A percentile compares a stretch with the other conserved stretches of the same genome.
Evolutionary conservation across 1,140 invertebrate genomes (phyloP).

Genomic region (Zelostemma sp.): DNA sequence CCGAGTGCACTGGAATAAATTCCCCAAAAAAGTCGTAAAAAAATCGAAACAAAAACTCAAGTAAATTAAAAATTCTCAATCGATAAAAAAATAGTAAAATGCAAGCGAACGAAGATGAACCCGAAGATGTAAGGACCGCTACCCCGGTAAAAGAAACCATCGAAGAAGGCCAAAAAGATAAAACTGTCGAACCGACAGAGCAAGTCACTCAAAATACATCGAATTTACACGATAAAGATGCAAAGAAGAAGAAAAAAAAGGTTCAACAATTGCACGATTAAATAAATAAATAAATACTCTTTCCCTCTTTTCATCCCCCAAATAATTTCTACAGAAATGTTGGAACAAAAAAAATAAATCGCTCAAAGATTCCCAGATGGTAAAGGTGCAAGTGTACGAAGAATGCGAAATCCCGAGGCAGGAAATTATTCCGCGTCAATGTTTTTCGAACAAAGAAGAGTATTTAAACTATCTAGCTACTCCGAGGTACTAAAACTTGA

Average conservation of each 20-base stretch:
- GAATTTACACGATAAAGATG: conserved; percentile 1
- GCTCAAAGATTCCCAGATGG: conserved; percentile 14
- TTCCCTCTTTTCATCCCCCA: conserved; percentile 5
- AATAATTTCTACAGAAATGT: conserved; percentile 5
- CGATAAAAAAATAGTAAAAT: conserved; percentile 39
- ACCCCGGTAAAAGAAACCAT: conserved; percentile 53
- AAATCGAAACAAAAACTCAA: not conserved
- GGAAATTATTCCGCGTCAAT: conserved; percentile 50
- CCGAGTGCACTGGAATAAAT: no score
- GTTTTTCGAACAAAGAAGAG: conserved; percentile 30
- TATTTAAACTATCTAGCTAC: conserved; percentile 54
- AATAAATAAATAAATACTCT: not conserved
- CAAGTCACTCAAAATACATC: conserved; percentile 13
- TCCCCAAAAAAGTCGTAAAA: not conserved
- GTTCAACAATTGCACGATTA: not conserved
- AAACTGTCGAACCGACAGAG: conserved; percentile 15
- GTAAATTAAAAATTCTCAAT: not conserved
- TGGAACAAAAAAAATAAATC: conserved; percentile 4
- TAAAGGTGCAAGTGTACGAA: conserved; percentile 44
- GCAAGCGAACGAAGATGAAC: conserved; percentile 52
- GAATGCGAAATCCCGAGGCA: conserved; percentile 43
- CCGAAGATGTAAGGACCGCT: conserved; percentile 46
- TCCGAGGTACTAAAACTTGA: conserved; percentile 39
- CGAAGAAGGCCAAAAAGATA: conserved; percentile 36
- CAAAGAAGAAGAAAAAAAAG: conserved; percentile 2